Evolutionary conservation across 2,888 invertebrate genomes (phyloP), one percentile per base, ranked within the genome.

Genomic region (Chesias legatella): DNA sequence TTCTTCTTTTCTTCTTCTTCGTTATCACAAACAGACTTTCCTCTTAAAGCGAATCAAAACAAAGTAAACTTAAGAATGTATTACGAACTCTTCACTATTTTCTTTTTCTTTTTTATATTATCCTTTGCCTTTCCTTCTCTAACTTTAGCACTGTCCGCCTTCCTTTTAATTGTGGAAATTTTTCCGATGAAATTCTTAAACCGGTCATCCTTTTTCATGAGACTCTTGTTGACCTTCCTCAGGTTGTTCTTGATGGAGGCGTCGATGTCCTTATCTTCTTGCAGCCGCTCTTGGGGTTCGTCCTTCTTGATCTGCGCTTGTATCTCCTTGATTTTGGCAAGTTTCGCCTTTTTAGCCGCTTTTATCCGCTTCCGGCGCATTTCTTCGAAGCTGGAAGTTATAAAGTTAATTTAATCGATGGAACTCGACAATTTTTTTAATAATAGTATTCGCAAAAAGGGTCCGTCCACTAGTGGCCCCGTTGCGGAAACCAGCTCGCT

Each of bases 121-220:
- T 64, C 51, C 9, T 49, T 56, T 10, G 50, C 57, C 4, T 39
- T 46, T 22, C 48, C 56, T 7, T 51, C 53, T 17, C 52, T 58
- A 3, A 35, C 43, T 46, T 74, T 64, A 1, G 61, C 59, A 42
- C 64, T 74, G 3, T 82, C 84, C 0, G 88, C 79, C 63, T 88
- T 89, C 20, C 80, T 55, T 51, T 83, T 88, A 8, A 89, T 88
- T 40, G 79, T 85, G 0, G 60, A 71, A 1, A 89, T 73, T 52
- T 88, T 88, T 1, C 84, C 86, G 0, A 88, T 86, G 1, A 88
- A 81, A 45, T 81, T 70, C 49, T 85, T 88, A 25, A 89, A 89
- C 17, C 89, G 60, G 1, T 79, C 78, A 26, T 89, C 89, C 53
- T 77, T 85, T 48, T 85, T 89, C 88, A 88, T 88, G 0, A 89